Conservation (phyloP, 2,797 vertebrate species). For the Parotocinclus haroldoi region DNA sequence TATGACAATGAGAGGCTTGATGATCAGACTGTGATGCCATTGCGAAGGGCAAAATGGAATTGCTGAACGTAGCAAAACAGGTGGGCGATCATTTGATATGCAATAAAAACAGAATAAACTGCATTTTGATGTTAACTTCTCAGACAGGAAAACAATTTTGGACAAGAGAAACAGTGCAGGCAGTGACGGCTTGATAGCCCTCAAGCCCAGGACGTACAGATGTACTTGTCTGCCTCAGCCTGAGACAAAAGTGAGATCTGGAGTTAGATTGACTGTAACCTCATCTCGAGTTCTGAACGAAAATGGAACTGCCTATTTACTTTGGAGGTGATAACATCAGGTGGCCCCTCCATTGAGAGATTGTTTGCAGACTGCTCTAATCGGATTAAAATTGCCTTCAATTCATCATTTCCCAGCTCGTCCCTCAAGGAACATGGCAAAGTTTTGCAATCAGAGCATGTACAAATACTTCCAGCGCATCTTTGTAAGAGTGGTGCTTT, state of each 20-base stretch:
- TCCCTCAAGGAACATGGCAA: constrained; percentile 16
- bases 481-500: too few species aligned
- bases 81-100: constrained; percentile 14
- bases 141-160: background rate
- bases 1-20: constrained; percentile 35
- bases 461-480: too few species aligned
- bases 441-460: constrained; percentile 15
- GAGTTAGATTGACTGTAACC: constrained; percentile 2
- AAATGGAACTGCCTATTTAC: constrained; percentile 44
- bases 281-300: constrained; percentile 13
- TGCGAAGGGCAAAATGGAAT: constrained; percentile 23
- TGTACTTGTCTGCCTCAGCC: constrained; percentile 1
- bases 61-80: constrained; percentile 30
- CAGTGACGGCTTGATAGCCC: background rate
- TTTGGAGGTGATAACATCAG: constrained; percentile 44
- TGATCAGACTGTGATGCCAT: constrained; percentile 21
- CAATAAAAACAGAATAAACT: constrained; percentile 27
- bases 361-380: constrained; percentile 30
- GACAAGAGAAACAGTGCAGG: background rate
- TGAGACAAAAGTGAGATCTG: constrained; percentile 14
- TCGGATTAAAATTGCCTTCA: constrained; percentile 48
- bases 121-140: constrained; percentile 15
- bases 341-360: constrained; percentile 30
- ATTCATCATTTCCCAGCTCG: constrained; percentile 39
- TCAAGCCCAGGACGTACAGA: too few species aligned